phyloP scores from a whole-genome alignment of 2,797 vertebrate species.

The Tokudaia muenninki region DNA sequence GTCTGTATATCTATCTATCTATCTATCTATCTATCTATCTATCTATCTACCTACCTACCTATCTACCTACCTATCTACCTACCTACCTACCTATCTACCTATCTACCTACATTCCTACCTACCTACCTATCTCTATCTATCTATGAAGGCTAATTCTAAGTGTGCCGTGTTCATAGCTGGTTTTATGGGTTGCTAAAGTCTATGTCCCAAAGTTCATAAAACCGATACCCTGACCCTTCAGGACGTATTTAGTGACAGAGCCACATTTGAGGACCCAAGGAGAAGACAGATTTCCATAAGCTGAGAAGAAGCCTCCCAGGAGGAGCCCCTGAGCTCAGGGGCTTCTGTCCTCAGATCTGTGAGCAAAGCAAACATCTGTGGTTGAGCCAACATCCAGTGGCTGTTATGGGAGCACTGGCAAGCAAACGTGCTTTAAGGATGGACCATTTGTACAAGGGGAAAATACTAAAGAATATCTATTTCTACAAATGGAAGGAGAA shows the following conservation, averaged over 20 bases:
- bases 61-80: background rate
- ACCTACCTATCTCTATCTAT: no score
- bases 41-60: background rate
- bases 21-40: background rate
- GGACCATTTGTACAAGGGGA: fast-evolving
- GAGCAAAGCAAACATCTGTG: background rate
- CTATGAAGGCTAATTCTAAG: background rate
- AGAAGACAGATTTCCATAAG: no score
- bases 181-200: background rate
- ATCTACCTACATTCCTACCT: no score
- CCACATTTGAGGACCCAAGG: background rate
- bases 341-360: background rate
- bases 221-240: background rate
- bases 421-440: background rate
- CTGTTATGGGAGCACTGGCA: background rate
- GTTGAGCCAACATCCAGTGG: background rate
- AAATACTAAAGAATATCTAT: background rate
- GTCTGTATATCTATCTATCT: no score
- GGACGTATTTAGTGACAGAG: background rate
- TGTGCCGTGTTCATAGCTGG: background rate
- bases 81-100: no score
- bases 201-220: background rate
- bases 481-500: background rate
- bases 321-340: background rate
- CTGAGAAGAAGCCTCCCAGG: background rate